Conservation (phyloP, 2,113 vertebrate genomes). For the Gymnobelideus leadbeateri region DNA sequence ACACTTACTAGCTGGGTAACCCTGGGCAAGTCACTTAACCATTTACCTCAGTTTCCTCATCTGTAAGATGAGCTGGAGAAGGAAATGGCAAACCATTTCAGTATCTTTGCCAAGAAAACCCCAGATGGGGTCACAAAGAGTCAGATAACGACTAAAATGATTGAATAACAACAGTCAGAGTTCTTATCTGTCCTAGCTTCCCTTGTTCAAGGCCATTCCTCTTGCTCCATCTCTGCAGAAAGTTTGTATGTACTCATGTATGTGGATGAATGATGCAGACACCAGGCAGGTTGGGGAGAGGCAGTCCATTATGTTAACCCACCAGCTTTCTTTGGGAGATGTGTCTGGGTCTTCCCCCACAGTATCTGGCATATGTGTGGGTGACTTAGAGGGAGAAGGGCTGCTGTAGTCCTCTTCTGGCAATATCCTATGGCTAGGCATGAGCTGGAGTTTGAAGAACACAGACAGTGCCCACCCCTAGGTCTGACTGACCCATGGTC, state of each 20-base stretch:
- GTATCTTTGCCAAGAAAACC: too few species aligned
- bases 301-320: neutral
- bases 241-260: neutral
- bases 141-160: neutral
- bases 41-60: too few species aligned
- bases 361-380: neutral
- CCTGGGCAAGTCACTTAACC: too few species aligned
- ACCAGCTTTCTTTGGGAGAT: neutral
- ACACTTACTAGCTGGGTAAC: too few species aligned
- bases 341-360: neutral
- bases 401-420: neutral
- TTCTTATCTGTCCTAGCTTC: neutral
- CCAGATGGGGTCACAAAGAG: neutral
- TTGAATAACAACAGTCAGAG: neutral
- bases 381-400: neutral
- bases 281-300: neutral
- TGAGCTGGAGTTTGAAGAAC: constrained; percentile 40
- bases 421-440: neutral
- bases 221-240: neutral
- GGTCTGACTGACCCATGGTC: constrained; percentile 61
- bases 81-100: too few species aligned
- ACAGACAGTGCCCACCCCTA: constrained; percentile 72
- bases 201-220: neutral
- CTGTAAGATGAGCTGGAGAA: too few species aligned
- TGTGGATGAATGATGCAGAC: neutral